A percentile compares a stretch with the other conserved stretches of the same genome.
Evolutionary conservation across 2,888 invertebrate species (phyloP).

Genomic region (Podotricha telesiphe): DNA sequence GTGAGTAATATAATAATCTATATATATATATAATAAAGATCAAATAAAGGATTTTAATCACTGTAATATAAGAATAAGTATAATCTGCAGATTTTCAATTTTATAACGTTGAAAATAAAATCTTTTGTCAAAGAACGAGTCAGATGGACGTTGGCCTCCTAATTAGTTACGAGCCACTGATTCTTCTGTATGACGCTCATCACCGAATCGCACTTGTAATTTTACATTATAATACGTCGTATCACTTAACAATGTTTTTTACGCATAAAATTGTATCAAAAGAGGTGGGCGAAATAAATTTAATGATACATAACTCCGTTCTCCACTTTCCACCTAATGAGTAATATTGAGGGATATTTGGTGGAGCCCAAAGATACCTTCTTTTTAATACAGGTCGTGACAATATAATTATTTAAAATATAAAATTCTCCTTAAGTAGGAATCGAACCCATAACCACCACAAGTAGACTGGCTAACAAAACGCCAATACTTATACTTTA

Average conservation of each 20-base stretch:
- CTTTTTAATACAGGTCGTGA: no score
- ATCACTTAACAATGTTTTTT: neutral
- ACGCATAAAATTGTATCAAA: neutral
- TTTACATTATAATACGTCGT: constrained; percentile 16
- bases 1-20: neutral
- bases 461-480: neutral
- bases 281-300: no score
- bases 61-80: neutral
- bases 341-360: no score
- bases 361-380: neutral
- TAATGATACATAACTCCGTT: neutral
- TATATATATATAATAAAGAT: no score
- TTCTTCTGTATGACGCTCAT: constrained; percentile 24
- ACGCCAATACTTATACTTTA: no score
- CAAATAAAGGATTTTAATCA: neutral
- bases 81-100: constrained; percentile 26
- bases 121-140: constrained; percentile 18
- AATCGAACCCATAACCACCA: neutral
- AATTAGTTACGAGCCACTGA: constrained; percentile 35
- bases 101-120: constrained; percentile 25
- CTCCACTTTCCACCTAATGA: neutral
- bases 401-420: neutral
- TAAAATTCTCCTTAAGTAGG: neutral
- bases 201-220: constrained; percentile 20
- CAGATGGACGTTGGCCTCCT: constrained; percentile 31